Conservation (phyloP, 1,140 invertebrate species). For the Eriosoma lanigerum region DNA sequence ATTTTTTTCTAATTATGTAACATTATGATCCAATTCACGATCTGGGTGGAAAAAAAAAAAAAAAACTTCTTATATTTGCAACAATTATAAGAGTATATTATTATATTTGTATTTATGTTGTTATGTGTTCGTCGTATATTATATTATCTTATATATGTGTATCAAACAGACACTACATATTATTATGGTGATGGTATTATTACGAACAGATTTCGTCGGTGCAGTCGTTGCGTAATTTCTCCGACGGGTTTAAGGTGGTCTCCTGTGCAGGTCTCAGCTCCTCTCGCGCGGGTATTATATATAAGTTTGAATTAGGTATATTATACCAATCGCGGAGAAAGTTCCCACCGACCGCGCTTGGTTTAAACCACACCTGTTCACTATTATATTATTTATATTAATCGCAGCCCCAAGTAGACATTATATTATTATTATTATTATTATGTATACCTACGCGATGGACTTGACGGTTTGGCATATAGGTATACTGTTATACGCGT, state of each 20-base stretch:
- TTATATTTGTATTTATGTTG: no score
- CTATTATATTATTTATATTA: not conserved
- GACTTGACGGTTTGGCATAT: not conserved
- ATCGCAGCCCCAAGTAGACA: not conserved
- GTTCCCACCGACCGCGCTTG: not conserved
- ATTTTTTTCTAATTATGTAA: no score
- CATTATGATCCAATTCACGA: no score
- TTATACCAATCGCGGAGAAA: not conserved
- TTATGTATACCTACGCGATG: no score
- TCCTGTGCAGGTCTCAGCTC: not conserved
- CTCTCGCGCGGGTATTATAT: not conserved
- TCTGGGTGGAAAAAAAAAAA: no score
- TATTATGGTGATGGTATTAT: constrained; percentile 8
- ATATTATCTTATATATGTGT: no score
- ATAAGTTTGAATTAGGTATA: no score
- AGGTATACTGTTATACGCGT: not conserved
- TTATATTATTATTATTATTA: no score
- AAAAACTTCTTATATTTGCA: no score
- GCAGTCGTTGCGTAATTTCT: not conserved
- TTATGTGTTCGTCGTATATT: no score
- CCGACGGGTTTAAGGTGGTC: constrained; percentile 4
- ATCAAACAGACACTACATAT: no score
- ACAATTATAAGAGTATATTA: no score
- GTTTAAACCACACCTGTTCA: constrained; percentile 8
- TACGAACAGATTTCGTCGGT: not conserved